Evolutionary conservation across 2,888 invertebrate species (phyloP).

Genomic region (Scotopteryx bipunctaria): DNA sequence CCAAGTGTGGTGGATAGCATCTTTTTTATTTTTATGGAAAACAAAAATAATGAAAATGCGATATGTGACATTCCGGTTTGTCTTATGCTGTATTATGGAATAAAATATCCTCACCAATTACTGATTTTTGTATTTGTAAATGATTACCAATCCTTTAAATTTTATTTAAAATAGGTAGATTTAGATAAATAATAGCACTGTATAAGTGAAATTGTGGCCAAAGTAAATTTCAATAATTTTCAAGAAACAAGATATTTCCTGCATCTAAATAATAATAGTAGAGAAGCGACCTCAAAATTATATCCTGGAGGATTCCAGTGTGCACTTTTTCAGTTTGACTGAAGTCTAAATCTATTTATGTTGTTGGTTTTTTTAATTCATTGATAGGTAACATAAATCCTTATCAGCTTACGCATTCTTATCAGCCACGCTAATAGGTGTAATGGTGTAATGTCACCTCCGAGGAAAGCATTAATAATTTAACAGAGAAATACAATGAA

Average conservation of each 20-base stretch:
- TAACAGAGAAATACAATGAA: no score
- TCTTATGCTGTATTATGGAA: slow-evolving; percentile 84
- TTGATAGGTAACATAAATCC: not conserved
- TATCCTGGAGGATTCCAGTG: no score
- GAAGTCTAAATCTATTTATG: no score
- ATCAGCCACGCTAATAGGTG: not conserved
- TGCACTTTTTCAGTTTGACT: no score
- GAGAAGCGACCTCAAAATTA: no score
- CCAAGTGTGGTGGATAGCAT: slow-evolving; percentile 71
- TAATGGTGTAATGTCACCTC: no score
- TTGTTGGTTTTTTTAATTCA: not conserved
- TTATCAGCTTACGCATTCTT: not conserved
- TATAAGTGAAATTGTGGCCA: no score
- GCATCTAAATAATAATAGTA: no score
- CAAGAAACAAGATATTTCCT: no score
- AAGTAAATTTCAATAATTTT: no score
- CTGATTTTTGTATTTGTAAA: slow-evolving; percentile 56
- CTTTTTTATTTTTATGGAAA: slow-evolving; percentile 77
- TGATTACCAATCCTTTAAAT: not conserved
- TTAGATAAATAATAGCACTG: no score
- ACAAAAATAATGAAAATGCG: slow-evolving; percentile 73
- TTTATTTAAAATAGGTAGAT: no score
- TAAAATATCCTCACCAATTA: slow-evolving; percentile 82
- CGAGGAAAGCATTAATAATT: not conserved
- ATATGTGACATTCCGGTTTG: slow-evolving; percentile 84